phyloP scores from a whole-genome alignment of 2,797 vertebrate genomes.

The Leptodactylus fallax region DNA sequence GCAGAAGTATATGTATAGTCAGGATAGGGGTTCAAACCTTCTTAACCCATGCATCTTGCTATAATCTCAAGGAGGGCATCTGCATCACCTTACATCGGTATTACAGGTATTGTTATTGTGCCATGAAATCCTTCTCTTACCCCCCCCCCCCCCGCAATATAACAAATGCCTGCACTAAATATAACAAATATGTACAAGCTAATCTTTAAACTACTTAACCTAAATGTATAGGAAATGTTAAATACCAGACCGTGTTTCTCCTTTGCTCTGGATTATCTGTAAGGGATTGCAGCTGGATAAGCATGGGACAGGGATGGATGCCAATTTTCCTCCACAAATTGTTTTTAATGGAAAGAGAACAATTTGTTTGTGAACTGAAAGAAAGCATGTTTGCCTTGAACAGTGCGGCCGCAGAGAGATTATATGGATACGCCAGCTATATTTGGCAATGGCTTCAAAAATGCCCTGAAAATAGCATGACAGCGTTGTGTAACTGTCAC shows the following conservation, averaged over 20 bases:
- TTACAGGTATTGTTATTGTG: no score
- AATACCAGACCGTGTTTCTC: background rate
- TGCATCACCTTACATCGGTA: no score
- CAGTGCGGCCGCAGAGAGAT: background rate
- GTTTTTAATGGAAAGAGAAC: conserved; percentile 40
- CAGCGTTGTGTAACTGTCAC: background rate
- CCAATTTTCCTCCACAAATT: conserved; percentile 15
- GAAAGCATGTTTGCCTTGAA: conserved; percentile 43
- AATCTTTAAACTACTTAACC: background rate
- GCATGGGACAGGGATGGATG: background rate
- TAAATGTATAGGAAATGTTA: background rate
- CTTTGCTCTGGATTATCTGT: background rate
- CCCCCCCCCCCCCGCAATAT: no score
- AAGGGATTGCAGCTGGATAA: conserved; percentile 2
- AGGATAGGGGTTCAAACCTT: no score
- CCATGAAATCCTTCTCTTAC: no score
- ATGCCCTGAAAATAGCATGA: background rate
- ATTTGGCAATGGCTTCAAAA: conserved; percentile 6
- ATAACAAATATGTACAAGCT: background rate
- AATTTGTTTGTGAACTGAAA: conserved; percentile 39
- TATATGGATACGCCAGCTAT: conserved; percentile 13
- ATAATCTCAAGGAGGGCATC: no score
- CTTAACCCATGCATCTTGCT: no score
- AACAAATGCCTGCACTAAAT: no score
- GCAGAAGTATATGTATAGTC: no score